Evolutionary conservation across 2,797 vertebrate genomes (phyloP), one percentile per base, ranked within the genome.

Genomic region (Valencia hispanica): DNA sequence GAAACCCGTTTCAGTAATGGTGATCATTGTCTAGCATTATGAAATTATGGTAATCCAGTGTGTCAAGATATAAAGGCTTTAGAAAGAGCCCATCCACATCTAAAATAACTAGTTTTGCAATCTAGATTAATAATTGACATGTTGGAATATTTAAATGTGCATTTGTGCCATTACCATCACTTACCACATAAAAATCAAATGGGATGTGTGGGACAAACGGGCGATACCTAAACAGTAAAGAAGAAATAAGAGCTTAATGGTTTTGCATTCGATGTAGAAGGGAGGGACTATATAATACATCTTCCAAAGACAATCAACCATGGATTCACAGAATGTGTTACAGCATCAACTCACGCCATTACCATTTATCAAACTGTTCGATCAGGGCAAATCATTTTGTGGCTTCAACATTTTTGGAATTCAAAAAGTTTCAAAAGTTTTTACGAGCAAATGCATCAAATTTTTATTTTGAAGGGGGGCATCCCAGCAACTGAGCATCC

Each of bases 141-240:
- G n/a, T n/a, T n/a, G n/a, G n/a, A n/a, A n/a, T n/a, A n/a, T n/a
- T n/a, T n/a, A n/a, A 59, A 39, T 10, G 1, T 36, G 30, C 0
- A 27, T 5, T 7, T 43, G 34, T 34, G 15, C 7, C 1, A 15
- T 12, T 18, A 57, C n/a, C 20, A 32, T 30, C 78, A 96, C 97
- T 97, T 89, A 99, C 98, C 94, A 99, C 96, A 79, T 98, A 99
- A 90, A 99, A 99, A 73, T 99, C 98, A 80, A 99, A 99, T 0
- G 98, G 98, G 80, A 99, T 99, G 91, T 99, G 98, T 2, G 98
- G 98, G 77, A 99, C 98, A 83, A 99, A 99, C 1, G 98, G 98
- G 11, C 98, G 95, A 91, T 98, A 99, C 94, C 97, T 99, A 70
- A 72, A 81, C 79, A 32, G 20, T n/a, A 79, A 61, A 0, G 1